Evolutionary conservation across 2,113 vertebrate genomes (phyloP).

Genomic region (Falco punctatus): DNA sequence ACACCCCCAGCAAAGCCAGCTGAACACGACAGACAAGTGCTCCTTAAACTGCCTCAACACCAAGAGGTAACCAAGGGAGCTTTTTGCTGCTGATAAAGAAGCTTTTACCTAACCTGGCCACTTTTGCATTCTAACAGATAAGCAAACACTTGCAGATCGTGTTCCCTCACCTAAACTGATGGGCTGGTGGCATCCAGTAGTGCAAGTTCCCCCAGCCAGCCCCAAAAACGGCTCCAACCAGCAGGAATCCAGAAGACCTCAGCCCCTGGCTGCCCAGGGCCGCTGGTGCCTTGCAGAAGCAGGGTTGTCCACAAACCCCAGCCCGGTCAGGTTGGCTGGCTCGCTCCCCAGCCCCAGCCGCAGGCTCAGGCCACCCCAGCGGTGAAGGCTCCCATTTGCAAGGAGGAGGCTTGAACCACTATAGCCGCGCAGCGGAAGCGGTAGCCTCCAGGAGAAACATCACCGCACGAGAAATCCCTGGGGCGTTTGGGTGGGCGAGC

Average conservation of each 20-base stretch:
- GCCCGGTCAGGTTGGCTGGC: background rate
- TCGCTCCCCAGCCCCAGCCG: background rate
- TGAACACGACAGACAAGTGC: background rate
- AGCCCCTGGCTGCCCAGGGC: background rate
- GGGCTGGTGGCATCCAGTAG: slow-evolving; percentile 63
- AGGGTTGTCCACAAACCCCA: background rate
- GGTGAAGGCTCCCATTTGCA: background rate
- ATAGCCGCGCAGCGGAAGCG: fast-evolving
- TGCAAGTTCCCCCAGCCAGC: slow-evolving; percentile 51
- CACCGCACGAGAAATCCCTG: fast-evolving
- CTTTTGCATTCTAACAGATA: slow-evolving; percentile 69
- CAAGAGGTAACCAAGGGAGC: background rate
- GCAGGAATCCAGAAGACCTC: background rate
- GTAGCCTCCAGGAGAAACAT: background rate
- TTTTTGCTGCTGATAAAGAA: background rate
- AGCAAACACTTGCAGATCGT: slow-evolving; percentile 54
- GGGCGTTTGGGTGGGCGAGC: background rate
- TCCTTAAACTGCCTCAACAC: background rate
- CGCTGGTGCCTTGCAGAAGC: background rate
- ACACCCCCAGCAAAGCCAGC: background rate
- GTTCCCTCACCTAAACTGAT: slow-evolving; percentile 51
- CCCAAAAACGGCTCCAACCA: background rate
- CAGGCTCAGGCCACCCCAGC: background rate
- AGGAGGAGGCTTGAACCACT: background rate
- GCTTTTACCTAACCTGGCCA: background rate